Evolutionary conservation across 2,888 invertebrate species (phyloP), one percentile per base, ranked within the genome.

Genomic region (Bibio marci): DNA sequence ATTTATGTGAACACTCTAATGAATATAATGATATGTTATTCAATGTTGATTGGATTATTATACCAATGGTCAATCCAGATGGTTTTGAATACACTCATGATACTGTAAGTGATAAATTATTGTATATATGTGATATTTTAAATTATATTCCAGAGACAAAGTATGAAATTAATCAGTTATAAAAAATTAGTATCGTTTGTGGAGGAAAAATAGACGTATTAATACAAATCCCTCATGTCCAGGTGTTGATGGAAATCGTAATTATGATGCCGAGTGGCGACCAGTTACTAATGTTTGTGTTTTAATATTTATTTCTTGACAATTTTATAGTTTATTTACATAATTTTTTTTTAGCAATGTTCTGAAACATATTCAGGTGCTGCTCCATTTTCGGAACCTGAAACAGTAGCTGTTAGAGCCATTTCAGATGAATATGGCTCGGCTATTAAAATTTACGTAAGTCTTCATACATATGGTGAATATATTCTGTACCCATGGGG

Each of bases 241-340:
- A 3, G 79, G 79, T 6, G 69, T 67, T 4, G 79, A 79, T 51
- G 67, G 59, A 12, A 78, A 78, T 50, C 60, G 78, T 38, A 79
- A 86, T 59, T 86, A 73, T 49, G 78, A 69, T 40, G 71, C 70
- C 49, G 62, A 67, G 43, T 83, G 81, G 80, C 73, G 70, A 54
- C 63, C 70, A 44, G 73, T 14, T 38, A 19, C 28, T 14, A 35
- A 40, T 35, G 40, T 31, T 35, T 30, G 31, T 38, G 15, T 18
- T n/a, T 11, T 4, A 4, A 22, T 8, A 22, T 22, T 22, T 22
- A 22, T 6, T 22, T 22, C 8, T 22, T 22, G n/a, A 19, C 22
- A 22, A 79, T 58, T 79, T 73, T 50, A 73, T 66, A 39, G 67
- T 64, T 48, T 63, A 72, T 45, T 77, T 26, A 17, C 25, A n/a